phyloP scores from a whole-genome alignment of 2,888 invertebrate genomes.

The Diplolepis rosae region DNA sequence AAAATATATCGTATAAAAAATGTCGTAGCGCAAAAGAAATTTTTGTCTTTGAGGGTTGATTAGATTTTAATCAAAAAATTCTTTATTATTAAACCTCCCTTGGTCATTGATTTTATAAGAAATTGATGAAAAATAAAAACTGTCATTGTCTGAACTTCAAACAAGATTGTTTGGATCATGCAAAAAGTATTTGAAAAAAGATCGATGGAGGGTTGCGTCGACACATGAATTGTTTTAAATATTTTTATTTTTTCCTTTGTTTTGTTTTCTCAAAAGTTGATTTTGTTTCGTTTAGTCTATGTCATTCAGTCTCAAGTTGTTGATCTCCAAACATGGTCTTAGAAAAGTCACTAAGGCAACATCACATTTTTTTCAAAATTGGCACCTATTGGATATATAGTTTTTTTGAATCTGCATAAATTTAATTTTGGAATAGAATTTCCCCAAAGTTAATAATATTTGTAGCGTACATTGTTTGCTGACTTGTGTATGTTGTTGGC shows the following conservation, averaged over 20 bases:
- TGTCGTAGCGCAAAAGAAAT: conserved; percentile 41
- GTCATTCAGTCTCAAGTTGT: conserved; percentile 1
- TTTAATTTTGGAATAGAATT: not conserved
- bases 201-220: not conserved
- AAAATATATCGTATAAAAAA: conserved; percentile 31
- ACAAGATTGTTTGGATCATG: not conserved
- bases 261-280: conserved; percentile 3
- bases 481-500: not conserved
- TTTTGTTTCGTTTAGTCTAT: not conserved
- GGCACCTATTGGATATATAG: not conserved
- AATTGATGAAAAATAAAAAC: not conserved
- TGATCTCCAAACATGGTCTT: not conserved
- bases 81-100: not conserved
- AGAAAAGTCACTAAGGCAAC: not conserved
- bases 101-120: not conserved
- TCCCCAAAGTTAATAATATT: not conserved
- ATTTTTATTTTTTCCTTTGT: not conserved
- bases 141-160: not conserved
- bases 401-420: not conserved
- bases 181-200: not conserved
- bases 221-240: not conserved
- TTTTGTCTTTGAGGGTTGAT: conserved; percentile 9
- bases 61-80: conserved; percentile 8
- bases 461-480: not conserved
- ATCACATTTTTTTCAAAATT: not conserved